Evolutionary conservation across 1,140 invertebrate genomes (phyloP).

Genomic region (Lanistes nyassanus): DNA sequence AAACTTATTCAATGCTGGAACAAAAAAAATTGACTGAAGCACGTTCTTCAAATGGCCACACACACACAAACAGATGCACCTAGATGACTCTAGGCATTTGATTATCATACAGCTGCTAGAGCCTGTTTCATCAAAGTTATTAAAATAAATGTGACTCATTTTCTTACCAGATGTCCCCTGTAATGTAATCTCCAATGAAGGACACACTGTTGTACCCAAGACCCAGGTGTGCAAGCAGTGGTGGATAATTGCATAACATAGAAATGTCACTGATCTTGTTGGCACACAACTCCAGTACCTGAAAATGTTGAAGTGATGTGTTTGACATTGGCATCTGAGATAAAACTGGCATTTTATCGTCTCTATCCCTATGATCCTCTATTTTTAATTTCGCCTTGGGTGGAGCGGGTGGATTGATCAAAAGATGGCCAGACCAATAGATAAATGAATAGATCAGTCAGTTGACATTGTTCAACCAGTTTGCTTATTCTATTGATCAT

Average conservation of each 20-base stretch:
- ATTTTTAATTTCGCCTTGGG: not conserved
- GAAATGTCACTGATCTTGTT: constrained; percentile 62
- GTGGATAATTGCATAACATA: constrained; percentile 55
- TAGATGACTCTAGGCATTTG: too few species aligned
- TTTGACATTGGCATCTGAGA: not conserved
- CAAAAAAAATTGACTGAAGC: constrained; percentile 5
- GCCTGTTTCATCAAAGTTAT: not conserved
- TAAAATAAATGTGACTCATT: too few species aligned
- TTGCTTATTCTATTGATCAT: too few species aligned
- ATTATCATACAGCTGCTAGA: too few species aligned
- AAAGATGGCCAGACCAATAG: too few species aligned
- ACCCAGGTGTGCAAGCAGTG: constrained; percentile 57
- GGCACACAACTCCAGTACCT: constrained; percentile 64
- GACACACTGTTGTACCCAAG: constrained; percentile 59
- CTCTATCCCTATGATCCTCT: not conserved
- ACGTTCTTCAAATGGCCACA: not conserved
- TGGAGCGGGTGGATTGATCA: too few species aligned
- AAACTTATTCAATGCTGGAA: not conserved
- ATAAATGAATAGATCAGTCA: too few species aligned
- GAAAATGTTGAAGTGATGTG: not conserved
- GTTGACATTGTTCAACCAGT: too few species aligned
- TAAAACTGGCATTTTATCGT: not conserved
- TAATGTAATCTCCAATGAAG: constrained; percentile 59
- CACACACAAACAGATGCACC: not conserved
- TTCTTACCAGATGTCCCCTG: constrained; percentile 60